phyloP scores from a whole-genome alignment of 2,797 vertebrate species.

The Aldrovandia affinis region DNA sequence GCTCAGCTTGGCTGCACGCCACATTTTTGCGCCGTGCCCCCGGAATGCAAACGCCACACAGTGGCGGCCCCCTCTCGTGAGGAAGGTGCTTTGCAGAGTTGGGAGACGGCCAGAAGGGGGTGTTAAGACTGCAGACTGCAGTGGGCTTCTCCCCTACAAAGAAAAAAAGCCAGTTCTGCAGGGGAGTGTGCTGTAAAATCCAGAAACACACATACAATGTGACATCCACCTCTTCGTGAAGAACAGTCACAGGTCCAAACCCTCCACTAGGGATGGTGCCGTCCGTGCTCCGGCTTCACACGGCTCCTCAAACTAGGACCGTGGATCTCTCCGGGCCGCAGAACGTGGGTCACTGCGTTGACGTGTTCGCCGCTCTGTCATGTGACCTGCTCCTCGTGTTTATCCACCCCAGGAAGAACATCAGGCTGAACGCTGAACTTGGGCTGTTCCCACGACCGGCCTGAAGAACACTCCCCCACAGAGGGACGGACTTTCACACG shows the following conservation, averaged over 20 bases:
- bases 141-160: not conserved
- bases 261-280: not conserved
- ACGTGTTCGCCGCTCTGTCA: not conserved
- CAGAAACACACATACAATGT: not conserved
- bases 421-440: too few species aligned
- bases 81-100: not conserved
- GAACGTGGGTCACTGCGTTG: not conserved
- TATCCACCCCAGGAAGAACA: too few species aligned
- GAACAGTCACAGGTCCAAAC: not conserved
- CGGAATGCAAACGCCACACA: not conserved
- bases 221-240: not conserved
- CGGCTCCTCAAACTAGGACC: not conserved
- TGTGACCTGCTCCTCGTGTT: not conserved
- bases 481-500: not conserved
- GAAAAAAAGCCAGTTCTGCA: not conserved
- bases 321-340: not conserved
- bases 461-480: not conserved
- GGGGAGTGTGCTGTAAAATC: not conserved
- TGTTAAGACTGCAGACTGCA: not conserved
- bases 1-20: not conserved
- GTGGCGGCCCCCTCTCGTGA: not conserved
- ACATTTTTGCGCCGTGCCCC: not conserved
- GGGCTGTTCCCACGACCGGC: not conserved
- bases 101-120: not conserved
- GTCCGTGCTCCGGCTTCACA: not conserved